Evolutionary conservation across 2,113 vertebrate species (phyloP), one percentile per base, ranked within the genome.

Genomic region (Phalacrocorax pelagicus): DNA sequence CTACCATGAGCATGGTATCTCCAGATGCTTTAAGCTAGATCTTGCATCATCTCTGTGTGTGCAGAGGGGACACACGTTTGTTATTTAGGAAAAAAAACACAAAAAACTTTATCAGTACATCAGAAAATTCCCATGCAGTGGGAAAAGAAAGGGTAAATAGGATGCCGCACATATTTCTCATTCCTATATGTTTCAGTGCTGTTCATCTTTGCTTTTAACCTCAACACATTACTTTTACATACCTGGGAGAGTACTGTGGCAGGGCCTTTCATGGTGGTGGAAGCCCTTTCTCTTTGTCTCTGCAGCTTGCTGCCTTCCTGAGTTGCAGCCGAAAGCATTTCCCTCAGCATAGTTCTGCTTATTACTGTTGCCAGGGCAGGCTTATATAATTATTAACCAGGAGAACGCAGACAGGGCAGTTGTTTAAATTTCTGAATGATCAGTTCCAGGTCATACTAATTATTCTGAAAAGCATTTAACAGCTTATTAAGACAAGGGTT

Each of bases 401-500:
- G 54, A 84, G 57, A 65, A 88, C 66, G 47, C 36, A 87, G 88
- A 47, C 40, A 84, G 27, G 40, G 42, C 38, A 93, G 47, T 86
- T 61, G 36, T 81, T 92, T 77, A 90, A 91, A 83, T 90, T 89
- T 96, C 92, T 94, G 81, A 96, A 91, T 91, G 30, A 91, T 94
- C 47, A 24, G 44, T 95, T 97, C 42, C 86, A 87, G 59, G 54
- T 66, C 79, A 34, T 54, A 90, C 94, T 97, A 92, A 96, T 97
- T 94, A 95, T 89, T 91, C 63, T 86, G 91, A 95, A 93, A 94
- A 88, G 23, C 65, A 72, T 94, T 96, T 93, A 94, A 77, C 67
- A 74, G 36, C 83, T 96, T 94, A 96, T 95, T 95, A 96, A 96
- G 90, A 85, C 88, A 92, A 90, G 81, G 72, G 58, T 91, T 97